Evolutionary conservation across 2,888 invertebrate species (phyloP), one percentile per base, ranked within the genome.

Genomic region (Nemotelus nigrinus): DNA sequence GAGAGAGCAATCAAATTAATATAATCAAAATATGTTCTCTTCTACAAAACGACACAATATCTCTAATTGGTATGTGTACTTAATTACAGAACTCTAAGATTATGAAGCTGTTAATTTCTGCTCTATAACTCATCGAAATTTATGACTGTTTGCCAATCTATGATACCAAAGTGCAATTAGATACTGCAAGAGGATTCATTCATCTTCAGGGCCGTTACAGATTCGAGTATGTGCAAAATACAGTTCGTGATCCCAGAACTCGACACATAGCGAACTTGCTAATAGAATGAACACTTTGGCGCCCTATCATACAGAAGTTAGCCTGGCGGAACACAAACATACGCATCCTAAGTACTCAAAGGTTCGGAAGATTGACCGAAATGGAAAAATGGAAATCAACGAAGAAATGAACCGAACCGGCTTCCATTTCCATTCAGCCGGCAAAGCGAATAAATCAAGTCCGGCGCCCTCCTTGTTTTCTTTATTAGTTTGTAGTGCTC

Each of bases 401-500:
- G 74, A 48, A 60, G 74, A 60, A 74, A 74, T 74, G 74, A 48
- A 74, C 48, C 74, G 74, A 48, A 48, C 60, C 45, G 50, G 60
- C 48, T 60, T 48, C 74, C 60, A 74, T 60, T 74, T n/a, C 60
- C 74, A 74, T 60, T 60, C 74, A 60, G 48, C 60, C 74, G 60
- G 60, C 60, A 60, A 60, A 74, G 63, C 44, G 74, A 74, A 74
- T 74, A 74, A 74, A 74, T 74, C 74, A 74, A 60, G 60, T 60
- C 63, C 74, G 50, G 74, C 50, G 74, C 63, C 74, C 60, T 74
- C 41, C 74, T 74, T 60, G 74, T 74, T 74, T 74, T 74, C 74
- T 74, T 74, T 74, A 74, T 74, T 63, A 74, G 74, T 74, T 74
- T 74, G 74, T 74, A 74, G 74, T 74, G 74, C 63, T 74, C 63